Evolutionary conservation across 2,113 vertebrate genomes (phyloP).

Genomic region (Bufo bufo): DNA sequence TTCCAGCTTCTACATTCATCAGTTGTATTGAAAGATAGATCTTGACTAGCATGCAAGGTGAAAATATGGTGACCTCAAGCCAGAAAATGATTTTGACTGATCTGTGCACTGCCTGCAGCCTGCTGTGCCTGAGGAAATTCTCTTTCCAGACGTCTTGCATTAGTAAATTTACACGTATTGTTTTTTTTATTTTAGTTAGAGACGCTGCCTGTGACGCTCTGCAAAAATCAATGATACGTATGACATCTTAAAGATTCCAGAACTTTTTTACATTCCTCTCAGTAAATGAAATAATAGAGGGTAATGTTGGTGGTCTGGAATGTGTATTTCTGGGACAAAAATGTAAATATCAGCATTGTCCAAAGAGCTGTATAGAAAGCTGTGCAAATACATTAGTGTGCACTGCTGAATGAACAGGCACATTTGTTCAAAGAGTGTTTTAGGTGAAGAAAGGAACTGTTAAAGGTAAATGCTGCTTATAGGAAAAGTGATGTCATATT

Average conservation of each 20-base stretch:
- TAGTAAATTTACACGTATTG: constrained; percentile 39
- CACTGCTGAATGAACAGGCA: constrained; percentile 6
- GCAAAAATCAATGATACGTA: constrained; percentile 11
- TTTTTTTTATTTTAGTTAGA: constrained; percentile 36
- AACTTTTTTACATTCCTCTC: constrained; percentile 17
- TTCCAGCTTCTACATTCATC: background rate
- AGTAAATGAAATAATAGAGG: constrained; percentile 2
- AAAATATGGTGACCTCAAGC: constrained; percentile 23
- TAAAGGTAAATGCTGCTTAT: background rate
- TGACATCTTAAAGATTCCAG: background rate
- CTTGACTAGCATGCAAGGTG: constrained; percentile 27
- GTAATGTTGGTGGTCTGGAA: background rate
- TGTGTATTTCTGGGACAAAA: background rate
- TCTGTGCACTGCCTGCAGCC: constrained; percentile 2
- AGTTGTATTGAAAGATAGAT: background rate
- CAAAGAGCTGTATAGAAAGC: constrained; percentile 4
- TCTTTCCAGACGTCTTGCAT: constrained; percentile 42
- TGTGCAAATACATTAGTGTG: constrained; percentile 22
- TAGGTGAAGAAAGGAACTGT: background rate
- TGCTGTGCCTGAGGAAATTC: constrained; percentile 24
- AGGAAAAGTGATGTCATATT: constrained; percentile 1
- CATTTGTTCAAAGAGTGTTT: background rate
- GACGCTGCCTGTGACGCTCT: constrained; percentile 21
- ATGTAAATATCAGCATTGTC: constrained; percentile 20
- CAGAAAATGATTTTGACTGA: constrained; percentile 22